These are phyloP conservation scores for Laspeyria flexula DNA, from an alignment of 2,888 invertebrate species.

Conservation along the genomic window DNA sequence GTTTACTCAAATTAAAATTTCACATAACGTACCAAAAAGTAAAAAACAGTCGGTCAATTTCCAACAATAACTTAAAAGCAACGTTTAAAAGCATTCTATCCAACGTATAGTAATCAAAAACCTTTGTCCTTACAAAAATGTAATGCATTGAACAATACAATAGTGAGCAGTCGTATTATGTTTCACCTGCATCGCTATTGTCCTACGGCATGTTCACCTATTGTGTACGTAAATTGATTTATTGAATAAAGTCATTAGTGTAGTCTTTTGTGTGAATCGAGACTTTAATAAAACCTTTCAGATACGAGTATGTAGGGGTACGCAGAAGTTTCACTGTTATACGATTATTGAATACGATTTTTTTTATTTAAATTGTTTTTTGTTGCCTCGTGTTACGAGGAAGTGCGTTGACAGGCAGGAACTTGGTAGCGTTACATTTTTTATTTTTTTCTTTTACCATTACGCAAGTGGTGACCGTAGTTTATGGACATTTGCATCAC, in stretches of 20 bases:
- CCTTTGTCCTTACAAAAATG: conserved; percentile 50
- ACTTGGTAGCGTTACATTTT: no score
- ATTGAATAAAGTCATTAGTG: conserved; percentile 64
- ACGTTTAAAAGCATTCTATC: conserved; percentile 12
- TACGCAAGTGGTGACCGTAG: no score
- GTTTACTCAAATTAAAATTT: no score
- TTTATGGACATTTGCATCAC: no score
- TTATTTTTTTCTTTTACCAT: no score
- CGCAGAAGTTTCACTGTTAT: conserved; percentile 22
- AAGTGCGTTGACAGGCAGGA: no score
- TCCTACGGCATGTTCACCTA: conserved; percentile 36
- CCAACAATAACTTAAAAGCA: not conserved
- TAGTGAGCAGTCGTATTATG: conserved; percentile 28
- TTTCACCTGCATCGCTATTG: conserved; percentile 30
- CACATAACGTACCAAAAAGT: no score
- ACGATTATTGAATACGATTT: not conserved
- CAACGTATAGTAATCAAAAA: conserved; percentile 7
- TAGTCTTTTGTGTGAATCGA: conserved; percentile 50
- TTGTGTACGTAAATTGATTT: conserved; percentile 58
- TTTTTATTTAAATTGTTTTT: not conserved
- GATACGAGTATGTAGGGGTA: not conserved
- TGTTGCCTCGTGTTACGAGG: no score
- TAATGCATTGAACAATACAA: conserved; percentile 50
- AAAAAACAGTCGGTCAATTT: not conserved
- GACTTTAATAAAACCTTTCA: conserved; percentile 49